Percentiles rank a stretch among this genome's conserved stretches.
These are phyloP conservation scores for Sphaerophoria rueppellii DNA, from an alignment of 2,888 invertebrate species.

Conservation along the genomic window DNA sequence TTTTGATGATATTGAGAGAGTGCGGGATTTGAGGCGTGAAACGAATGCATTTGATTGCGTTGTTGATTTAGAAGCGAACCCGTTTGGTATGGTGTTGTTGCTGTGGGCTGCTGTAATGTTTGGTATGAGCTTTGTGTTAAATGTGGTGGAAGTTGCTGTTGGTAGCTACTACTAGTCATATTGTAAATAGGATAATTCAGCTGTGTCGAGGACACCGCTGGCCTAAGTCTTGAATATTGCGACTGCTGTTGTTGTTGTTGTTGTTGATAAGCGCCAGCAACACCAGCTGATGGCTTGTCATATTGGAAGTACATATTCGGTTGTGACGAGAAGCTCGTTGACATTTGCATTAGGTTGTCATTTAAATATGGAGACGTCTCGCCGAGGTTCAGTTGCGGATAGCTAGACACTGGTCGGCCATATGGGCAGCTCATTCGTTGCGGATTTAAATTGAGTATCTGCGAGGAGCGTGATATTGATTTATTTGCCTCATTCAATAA, in stretches of 20 bases:
- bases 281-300: slow-evolving; percentile 70
- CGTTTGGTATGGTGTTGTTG: slow-evolving; percentile 76
- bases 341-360: slow-evolving; percentile 82
- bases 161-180: slow-evolving; percentile 77
- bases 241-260: slow-evolving; percentile 67
- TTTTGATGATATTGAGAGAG: slow-evolving; percentile 79
- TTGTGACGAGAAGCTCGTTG: slow-evolving; percentile 82
- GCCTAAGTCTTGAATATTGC: slow-evolving; percentile 78
- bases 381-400: slow-evolving; percentile 80
- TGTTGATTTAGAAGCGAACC: slow-evolving; percentile 77
- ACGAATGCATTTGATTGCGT: slow-evolving; percentile 80
- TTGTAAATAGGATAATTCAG: slow-evolving; percentile 78
- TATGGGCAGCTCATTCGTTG: slow-evolving; percentile 79
- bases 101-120: slow-evolving; percentile 79
- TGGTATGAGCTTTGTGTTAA: slow-evolving; percentile 71
- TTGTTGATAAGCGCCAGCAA: slow-evolving; percentile 52
- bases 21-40: slow-evolving; percentile 82
- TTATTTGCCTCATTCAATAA: slow-evolving; percentile 82
- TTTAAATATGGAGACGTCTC: slow-evolving; percentile 81
- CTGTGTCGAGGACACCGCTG: slow-evolving; percentile 81
- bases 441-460: slow-evolving; percentile 81
- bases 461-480: slow-evolving; percentile 82
- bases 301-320: slow-evolving; percentile 81
- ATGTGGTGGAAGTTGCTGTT: slow-evolving; percentile 75
- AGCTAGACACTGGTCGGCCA: slow-evolving; percentile 81